Conservation (phyloP, 2,888 invertebrate species). For the Galeruca laticollis region DNA sequence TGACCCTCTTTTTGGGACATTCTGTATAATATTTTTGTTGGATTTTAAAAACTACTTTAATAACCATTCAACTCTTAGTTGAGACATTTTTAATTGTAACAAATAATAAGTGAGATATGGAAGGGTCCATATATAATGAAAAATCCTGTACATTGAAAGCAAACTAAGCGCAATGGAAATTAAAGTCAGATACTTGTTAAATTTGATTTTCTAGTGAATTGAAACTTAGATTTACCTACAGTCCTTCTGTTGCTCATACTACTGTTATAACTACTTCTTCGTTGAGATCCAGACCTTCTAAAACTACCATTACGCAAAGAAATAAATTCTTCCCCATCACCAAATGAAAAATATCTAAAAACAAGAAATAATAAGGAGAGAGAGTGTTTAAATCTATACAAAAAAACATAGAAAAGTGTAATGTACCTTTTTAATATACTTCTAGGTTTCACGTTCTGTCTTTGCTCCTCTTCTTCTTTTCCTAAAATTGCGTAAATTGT, state of each 20-base stretch:
- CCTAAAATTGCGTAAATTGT: slow-evolving; percentile 78
- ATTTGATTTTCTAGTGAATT: too few relatives aligned
- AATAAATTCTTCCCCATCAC: slow-evolving; percentile 62
- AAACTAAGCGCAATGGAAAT: too few relatives aligned
- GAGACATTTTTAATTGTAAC: too few relatives aligned
- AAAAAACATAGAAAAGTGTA: slow-evolving; percentile 53
- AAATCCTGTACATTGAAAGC: too few relatives aligned
- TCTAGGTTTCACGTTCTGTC: slow-evolving; percentile 49
- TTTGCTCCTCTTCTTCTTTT: slow-evolving; percentile 66
- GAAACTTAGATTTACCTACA: slow-evolving; percentile 65
- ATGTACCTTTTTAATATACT: slow-evolving; percentile 47
- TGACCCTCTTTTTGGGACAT: too few relatives aligned
- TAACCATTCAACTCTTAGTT: too few relatives aligned
- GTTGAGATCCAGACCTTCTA: slow-evolving; percentile 44
- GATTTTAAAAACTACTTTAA: too few relatives aligned
- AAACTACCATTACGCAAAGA: slow-evolving; percentile 38
- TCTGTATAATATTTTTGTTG: too few relatives aligned
- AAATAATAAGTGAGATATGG: too few relatives aligned
- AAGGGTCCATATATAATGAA: too few relatives aligned
- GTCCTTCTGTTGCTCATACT: slow-evolving; percentile 74
- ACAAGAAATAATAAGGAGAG: background rate
- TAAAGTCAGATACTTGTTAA: too few relatives aligned
- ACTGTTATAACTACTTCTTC: slow-evolving; percentile 65
- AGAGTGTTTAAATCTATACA: too few relatives aligned
- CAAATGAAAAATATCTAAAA: slow-evolving; percentile 59